Conservation (phyloP, 2,113 vertebrate species). For the Strix aluco region DNA sequence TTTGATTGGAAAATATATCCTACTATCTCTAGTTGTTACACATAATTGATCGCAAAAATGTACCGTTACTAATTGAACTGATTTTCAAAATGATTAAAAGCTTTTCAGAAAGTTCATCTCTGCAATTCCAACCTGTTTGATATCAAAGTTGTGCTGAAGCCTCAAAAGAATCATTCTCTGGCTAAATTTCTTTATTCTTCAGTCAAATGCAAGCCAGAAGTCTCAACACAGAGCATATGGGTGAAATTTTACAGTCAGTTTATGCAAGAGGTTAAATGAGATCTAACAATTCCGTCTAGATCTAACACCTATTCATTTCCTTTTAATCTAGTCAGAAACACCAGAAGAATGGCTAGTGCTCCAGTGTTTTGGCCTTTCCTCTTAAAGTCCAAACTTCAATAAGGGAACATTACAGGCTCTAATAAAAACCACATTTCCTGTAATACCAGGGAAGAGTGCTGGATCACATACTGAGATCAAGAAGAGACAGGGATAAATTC, state of each 20-base stretch:
- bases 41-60: neutral
- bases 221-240: neutral
- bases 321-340: conserved; percentile 9
- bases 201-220: neutral
- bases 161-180: neutral
- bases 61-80: neutral
- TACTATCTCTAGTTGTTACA: neutral
- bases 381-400: conserved; percentile 18
- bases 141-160: neutral
- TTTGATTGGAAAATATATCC: too few relatives aligned
- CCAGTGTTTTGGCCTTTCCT: neutral
- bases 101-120: neutral
- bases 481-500: neutral
- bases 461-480: neutral
- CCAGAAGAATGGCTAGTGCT: neutral
- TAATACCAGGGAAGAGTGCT: neutral
- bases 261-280: conserved; percentile 41
- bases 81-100: neutral
- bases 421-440: neutral
- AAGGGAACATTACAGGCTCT: neutral
- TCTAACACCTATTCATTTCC: neutral
- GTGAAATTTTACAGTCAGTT: conserved; percentile 4
- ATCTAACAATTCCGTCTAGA: neutral
- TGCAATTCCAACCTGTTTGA: neutral
- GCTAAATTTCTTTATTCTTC: conserved; percentile 16